phyloP scores from a whole-genome alignment of 2,797 vertebrate genomes.

The Amblyopsis hoosieri region DNA sequence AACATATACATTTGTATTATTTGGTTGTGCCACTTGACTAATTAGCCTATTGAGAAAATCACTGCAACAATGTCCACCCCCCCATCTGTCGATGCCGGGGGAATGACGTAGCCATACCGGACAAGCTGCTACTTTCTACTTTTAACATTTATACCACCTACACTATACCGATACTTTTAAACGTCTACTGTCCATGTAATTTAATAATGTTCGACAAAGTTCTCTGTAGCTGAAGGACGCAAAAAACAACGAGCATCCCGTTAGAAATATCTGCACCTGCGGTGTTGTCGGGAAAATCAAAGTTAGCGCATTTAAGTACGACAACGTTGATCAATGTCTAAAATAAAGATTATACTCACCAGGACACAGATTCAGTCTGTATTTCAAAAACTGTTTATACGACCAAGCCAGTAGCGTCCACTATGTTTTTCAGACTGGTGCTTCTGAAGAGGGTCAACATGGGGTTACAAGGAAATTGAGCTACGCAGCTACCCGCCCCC shows the following conservation, averaged over 20 bases:
- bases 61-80: too few species aligned
- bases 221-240: conserved; percentile 1
- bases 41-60: too few species aligned
- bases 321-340: neutral
- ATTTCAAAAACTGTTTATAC: conserved; percentile 24
- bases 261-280: conserved; percentile 37
- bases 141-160: neutral
- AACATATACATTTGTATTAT: too few species aligned
- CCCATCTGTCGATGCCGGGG: too few species aligned
- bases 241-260: conserved; percentile 36
- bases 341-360: conserved; percentile 40
- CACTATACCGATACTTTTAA: neutral
- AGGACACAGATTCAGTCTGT: neutral
- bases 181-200: neutral
- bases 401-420: conserved; percentile 54
- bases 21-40: too few species aligned
- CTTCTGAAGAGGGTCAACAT: conserved; percentile 32
- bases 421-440: conserved; percentile 6
- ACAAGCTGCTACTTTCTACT: too few species aligned
- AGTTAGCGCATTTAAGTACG: conserved; percentile 30
- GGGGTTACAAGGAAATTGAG: conserved; percentile 36
- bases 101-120: neutral
- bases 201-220: conserved; percentile 26
- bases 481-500: neutral
- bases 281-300: conserved; percentile 30